Percentiles rank a stretch among this genome's conserved stretches.
These are phyloP conservation scores for Isaurus tuberculatus DNA, from an alignment of 92 coral and sea anemone species.

Conservation along the genomic window DNA sequence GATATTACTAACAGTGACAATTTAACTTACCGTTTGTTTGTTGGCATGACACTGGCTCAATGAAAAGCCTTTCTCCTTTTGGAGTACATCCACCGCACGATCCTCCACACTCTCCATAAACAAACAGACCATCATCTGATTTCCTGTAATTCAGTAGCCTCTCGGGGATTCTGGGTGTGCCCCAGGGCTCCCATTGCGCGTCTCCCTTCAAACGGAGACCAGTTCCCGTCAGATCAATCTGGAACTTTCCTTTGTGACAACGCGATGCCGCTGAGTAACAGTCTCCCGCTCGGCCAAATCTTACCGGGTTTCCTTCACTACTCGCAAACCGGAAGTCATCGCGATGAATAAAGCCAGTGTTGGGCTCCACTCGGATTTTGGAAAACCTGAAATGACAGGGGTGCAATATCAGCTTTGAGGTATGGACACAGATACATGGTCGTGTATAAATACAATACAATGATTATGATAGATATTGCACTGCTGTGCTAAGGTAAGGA, in stretches of 20 bases:
- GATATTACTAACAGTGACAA: neutral
- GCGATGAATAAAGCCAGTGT: slow-evolving; percentile 81
- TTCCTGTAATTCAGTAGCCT: slow-evolving; percentile 79
- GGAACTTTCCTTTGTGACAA: slow-evolving; percentile 91
- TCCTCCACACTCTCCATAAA: slow-evolving; percentile 95
- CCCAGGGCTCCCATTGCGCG: slow-evolving; percentile 95
- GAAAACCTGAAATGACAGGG: slow-evolving; percentile 69
- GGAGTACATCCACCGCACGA: slow-evolving; percentile 99
- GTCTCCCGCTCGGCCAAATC: slow-evolving; percentile 98
- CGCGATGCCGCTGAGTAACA: slow-evolving; percentile 92
- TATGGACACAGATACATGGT: neutral
- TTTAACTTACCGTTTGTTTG: slow-evolving; percentile 59
- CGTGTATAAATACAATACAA: too few relatives aligned
- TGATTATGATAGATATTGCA: too few relatives aligned
- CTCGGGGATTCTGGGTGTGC: slow-evolving; percentile 87
- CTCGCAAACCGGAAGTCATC: slow-evolving; percentile 91
- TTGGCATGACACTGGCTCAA: slow-evolving; percentile 81
- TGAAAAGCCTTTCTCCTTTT: slow-evolving; percentile 67
- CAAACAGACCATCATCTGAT: slow-evolving; percentile 80
- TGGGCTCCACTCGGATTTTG: slow-evolving; percentile 90
- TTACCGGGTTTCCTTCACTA: slow-evolving; percentile 90
- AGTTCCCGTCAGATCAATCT: slow-evolving; percentile 89
- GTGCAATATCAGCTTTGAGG: neutral
- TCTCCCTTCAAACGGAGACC: slow-evolving; percentile 90
- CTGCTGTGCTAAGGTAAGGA: neutral